phyloP scores from a whole-genome alignment of 2,888 invertebrate species.

The Coelinius sp. region DNA sequence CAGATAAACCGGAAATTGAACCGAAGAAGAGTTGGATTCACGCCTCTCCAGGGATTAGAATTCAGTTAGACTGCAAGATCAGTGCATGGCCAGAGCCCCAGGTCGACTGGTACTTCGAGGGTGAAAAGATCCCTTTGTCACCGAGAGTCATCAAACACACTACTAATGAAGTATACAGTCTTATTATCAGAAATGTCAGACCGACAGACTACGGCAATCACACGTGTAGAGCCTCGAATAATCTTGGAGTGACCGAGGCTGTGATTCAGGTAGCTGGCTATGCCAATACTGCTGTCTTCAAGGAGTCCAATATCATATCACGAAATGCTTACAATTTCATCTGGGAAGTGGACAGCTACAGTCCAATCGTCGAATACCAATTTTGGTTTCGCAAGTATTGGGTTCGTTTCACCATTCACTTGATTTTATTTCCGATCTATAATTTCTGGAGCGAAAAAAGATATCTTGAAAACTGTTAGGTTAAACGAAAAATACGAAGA shows the following conservation, averaged over 20 bases:
- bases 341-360: conserved; percentile 89
- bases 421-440: not conserved
- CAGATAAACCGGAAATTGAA: conserved; percentile 83
- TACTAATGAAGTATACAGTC: conserved; percentile 74
- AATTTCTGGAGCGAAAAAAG: not conserved
- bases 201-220: conserved; percentile 83
- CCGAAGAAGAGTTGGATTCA: conserved; percentile 80
- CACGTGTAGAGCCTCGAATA: conserved; percentile 83
- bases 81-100: conserved; percentile 79
- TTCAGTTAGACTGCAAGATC: conserved; percentile 79
- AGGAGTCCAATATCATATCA: conserved; percentile 71
- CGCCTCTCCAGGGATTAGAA: conserved; percentile 80
- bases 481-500: no score
- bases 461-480: conserved; percentile 18
- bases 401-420: conserved; percentile 54
- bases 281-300: conserved; percentile 79
- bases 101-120: conserved; percentile 69
- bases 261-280: conserved; percentile 83
- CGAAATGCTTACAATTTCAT: conserved; percentile 78
- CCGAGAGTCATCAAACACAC: conserved; percentile 71
- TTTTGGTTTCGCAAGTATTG: conserved; percentile 70
- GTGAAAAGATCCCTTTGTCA: conserved; percentile 55
- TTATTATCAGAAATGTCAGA: conserved; percentile 80
- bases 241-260: conserved; percentile 79
- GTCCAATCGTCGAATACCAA: conserved; percentile 82